These are phyloP conservation scores for Onychostoma macrolepis DNA, from an alignment of 2,113 vertebrate species.

Conservation along the genomic window DNA sequence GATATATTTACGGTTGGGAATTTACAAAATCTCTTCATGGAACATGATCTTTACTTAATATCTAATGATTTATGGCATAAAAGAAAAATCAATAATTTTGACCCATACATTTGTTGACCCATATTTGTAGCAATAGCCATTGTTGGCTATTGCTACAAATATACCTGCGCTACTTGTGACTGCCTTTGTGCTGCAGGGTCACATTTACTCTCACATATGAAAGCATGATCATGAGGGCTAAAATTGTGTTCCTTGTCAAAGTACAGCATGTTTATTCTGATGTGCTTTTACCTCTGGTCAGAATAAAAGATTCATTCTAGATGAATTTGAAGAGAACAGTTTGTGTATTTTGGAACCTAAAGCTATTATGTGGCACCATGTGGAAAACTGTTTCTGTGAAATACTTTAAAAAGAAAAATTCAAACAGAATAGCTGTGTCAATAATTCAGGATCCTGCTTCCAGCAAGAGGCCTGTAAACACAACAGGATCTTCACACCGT, in stretches of 20 bases:
- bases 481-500: neutral
- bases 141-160: too few relatives aligned
- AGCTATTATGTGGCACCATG: neutral
- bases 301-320: neutral
- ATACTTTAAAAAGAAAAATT: neutral
- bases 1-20: too few relatives aligned
- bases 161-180: too few relatives aligned
- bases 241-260: neutral
- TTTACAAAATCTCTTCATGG: too few relatives aligned
- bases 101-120: too few relatives aligned
- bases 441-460: conserved; percentile 14
- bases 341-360: neutral
- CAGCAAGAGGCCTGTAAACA: conserved; percentile 3
- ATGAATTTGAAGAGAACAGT: neutral
- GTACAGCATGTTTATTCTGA: neutral
- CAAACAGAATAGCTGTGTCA: neutral
- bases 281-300: neutral
- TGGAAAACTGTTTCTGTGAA: neutral
- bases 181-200: too few relatives aligned
- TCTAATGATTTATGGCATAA: too few relatives aligned
- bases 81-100: too few relatives aligned
- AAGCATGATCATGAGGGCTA: neutral
- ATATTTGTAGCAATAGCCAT: too few relatives aligned
- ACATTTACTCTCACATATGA: neutral
- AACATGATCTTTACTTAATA: too few relatives aligned